Evolutionary conservation across 2,797 vertebrate species (phyloP), one percentile per base, ranked within the genome.

Genomic region (Sebastes variabilis): DNA sequence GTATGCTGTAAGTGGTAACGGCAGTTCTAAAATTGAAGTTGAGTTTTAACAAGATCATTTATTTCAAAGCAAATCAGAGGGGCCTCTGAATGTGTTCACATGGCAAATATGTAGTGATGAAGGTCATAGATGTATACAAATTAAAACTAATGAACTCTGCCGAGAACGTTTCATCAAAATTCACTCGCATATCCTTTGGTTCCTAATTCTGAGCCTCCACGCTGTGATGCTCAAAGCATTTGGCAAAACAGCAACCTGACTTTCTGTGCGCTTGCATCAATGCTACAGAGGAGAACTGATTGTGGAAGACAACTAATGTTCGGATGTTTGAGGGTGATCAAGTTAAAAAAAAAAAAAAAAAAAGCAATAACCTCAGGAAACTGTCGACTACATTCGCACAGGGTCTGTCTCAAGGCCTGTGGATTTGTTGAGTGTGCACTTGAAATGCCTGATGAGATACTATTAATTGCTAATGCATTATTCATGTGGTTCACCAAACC

Each of bases 391-490:
- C 60, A 71, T 77, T 79, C 72, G 38, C 8, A 6, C 52, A 36
- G 60, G 56, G 73, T 81, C 36, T 60, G 55, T 87, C 77, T 90
- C 72, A 16, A 80, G 87, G 85, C 82, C 62, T 79, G 61, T 60
- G 70, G 79, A 87, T 86, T 80, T 90, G 87, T 89, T 82, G 82
- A 92, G 81, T 84, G 75, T 77, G 88, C 87, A 89, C 80, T 87
- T 87, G 81, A 94, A 90, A 92, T 90, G 87, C 86, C 82, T 90
- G 86, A 91, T 90, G 82, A 92, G 87, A 59, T 64, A 29, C 77
- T 79, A 93, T 92, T 93, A 94, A 94, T 88, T 92, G 81, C 65
- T 52, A 49, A 90, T 93, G 79, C 75, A 95, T 94, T 92, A 95
- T 95, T 95, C 93, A 95, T 88, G 65, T 10, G n/a, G 56, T 84